These are phyloP conservation scores for Micrastur ruficollis DNA, from an alignment of 2,797 vertebrate genomes.

Conservation along the genomic window DNA sequence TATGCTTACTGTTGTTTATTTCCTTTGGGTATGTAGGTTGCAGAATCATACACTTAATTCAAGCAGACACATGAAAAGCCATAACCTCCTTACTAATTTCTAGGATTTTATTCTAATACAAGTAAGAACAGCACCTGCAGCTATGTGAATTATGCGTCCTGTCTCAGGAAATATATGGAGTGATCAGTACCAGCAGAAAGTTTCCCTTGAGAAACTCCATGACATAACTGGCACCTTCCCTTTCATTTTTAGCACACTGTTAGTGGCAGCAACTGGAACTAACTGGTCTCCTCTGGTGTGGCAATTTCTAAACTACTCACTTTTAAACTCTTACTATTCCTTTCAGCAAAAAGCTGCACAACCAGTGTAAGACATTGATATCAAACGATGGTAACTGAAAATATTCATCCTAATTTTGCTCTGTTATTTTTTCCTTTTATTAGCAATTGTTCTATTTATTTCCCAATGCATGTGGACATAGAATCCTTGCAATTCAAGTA, in stretches of 20 bases:
- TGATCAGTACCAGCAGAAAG: background rate
- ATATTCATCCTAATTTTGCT: background rate
- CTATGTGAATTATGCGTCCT: background rate
- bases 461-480: background rate
- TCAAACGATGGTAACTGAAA: background rate
- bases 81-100: background rate
- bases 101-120: background rate
- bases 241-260: background rate
- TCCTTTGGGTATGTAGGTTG: background rate
- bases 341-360: background rate
- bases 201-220: background rate
- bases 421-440: background rate
- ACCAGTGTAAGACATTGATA: accelerated
- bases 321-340: background rate
- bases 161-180: background rate
- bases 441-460: background rate
- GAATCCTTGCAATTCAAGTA: background rate
- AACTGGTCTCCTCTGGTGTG: background rate
- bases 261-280: background rate
- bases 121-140: background rate
- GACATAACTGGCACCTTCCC: background rate
- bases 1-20: background rate
- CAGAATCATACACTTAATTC: background rate
- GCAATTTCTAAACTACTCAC: background rate
- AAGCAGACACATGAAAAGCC: background rate